Conservation (phyloP, 2,888 invertebrate species). For the Deroplatys truncata region DNA sequence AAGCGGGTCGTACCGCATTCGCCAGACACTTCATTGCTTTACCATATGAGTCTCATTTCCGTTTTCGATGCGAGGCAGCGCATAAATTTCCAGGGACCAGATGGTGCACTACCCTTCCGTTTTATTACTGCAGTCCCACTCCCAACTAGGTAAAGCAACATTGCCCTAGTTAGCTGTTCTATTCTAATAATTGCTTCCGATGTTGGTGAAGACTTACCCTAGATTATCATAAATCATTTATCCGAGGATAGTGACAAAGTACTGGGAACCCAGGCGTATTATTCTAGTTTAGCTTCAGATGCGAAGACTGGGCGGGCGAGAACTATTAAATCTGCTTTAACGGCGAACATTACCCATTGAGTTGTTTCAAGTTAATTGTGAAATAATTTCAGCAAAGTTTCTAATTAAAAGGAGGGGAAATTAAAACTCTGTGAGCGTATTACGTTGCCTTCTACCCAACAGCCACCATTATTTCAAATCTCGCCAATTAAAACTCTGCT, state of each 20-base stretch:
- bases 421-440: background rate
- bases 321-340: background rate
- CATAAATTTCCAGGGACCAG: background rate
- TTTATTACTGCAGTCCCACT: background rate
- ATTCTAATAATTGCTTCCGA: background rate
- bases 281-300: background rate
- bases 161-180: background rate
- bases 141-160: background rate
- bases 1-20: background rate
- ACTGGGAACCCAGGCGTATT: background rate
- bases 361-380: conserved; percentile 12
- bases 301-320: background rate
- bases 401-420: conserved; percentile 7
- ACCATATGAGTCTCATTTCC: background rate
- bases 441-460: background rate
- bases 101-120: background rate
- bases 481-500: conserved; percentile 3
- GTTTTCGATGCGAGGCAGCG: background rate
- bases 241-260: background rate
- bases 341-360: background rate
- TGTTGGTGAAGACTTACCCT: background rate
- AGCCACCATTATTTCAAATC: conserved; percentile 5
- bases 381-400: conserved; percentile 13
- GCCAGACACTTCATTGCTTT: background rate
- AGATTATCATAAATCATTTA: background rate